Evolutionary conservation across 1,140 invertebrate genomes (phyloP), one percentile per base, ranked within the genome.

Genomic region (Himalopsyche phryganea): DNA sequence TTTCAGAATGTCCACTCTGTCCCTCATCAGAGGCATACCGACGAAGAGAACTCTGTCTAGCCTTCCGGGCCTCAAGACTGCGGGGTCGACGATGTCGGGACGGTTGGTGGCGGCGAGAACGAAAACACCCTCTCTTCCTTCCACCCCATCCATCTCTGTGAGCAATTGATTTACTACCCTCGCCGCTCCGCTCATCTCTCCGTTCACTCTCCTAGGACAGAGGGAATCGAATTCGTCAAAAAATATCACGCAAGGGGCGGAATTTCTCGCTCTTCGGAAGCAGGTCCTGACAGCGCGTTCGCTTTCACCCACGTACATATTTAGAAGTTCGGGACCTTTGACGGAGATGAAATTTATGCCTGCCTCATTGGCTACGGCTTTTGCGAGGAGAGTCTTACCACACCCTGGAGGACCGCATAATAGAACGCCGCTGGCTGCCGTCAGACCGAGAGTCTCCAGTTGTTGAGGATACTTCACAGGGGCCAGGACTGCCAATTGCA

Each of bases 221-320:
- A 99, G 71, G 0, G 97, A 91, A 76, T 99, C 98, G 60, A 99
- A 85, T 77, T 99, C 98, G 73, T 99, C 98, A 74, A 99, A 99
- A 77, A 99, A 99, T 70, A 99, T 98, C 10, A 99, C 94, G 76
- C 97, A 99, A 0, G 98, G 98, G 0, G 92, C 83, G 0, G 95
- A 98, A 75, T 97, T 96, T 40, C 90, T 76, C 0, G 96, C 98
- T 61, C 96, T 81, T 68, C 92, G 85, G 71, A 99, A 99, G 67
- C 95, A 92, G 17, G 94, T 88, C 33, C 98, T 79, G 0, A 99
- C 94, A 2, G 94, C 94, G 67, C 92, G 83, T 76, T 99, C 98
- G 80, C 95, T 98, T 76, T 99, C 98, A 60, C 98, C 98, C 28
- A 99, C 94, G 77, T 99, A 99, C 92, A 97, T 98, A 68, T 95